Evolutionary conservation across 2,888 invertebrate species (phyloP).

Genomic region (Poecilus cupreus): DNA sequence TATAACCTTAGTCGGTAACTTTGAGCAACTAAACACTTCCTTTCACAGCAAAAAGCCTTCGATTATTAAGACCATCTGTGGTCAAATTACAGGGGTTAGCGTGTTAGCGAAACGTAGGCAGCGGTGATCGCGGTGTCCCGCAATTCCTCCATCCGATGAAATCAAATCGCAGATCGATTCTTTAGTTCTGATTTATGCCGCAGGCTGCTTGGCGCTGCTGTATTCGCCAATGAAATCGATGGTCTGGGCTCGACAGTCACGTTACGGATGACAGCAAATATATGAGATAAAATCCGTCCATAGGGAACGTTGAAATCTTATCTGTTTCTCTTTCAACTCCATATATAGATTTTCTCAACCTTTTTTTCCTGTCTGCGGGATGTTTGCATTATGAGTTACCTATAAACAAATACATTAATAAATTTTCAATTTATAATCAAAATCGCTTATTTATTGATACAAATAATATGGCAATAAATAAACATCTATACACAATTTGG

Average conservation of each 20-base stretch:
- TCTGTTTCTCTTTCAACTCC: background rate
- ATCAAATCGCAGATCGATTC: background rate
- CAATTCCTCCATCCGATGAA: background rate
- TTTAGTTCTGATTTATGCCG: background rate
- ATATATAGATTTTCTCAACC: background rate
- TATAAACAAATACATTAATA: background rate
- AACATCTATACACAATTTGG: too few relatives aligned
- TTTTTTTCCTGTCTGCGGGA: background rate
- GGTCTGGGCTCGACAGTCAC: background rate
- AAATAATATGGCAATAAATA: too few relatives aligned
- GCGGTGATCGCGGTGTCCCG: background rate
- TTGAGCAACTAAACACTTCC: background rate
- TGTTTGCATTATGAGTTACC: too few relatives aligned
- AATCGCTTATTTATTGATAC: background rate
- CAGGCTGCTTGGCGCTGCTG: background rate
- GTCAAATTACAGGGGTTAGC: background rate
- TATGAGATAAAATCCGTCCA: conserved; percentile 3
- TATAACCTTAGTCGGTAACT: background rate
- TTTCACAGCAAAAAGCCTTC: conserved; percentile 5
- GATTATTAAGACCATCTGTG: conserved; percentile 23
- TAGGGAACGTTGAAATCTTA: conserved; percentile 4
- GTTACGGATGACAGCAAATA: conserved; percentile 6
- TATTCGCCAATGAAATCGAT: background rate
- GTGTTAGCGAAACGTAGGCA: background rate
- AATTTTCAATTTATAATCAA: background rate